phyloP scores from a whole-genome alignment of 2,797 vertebrate genomes.

The Paratrypauchen microcephalus region DNA sequence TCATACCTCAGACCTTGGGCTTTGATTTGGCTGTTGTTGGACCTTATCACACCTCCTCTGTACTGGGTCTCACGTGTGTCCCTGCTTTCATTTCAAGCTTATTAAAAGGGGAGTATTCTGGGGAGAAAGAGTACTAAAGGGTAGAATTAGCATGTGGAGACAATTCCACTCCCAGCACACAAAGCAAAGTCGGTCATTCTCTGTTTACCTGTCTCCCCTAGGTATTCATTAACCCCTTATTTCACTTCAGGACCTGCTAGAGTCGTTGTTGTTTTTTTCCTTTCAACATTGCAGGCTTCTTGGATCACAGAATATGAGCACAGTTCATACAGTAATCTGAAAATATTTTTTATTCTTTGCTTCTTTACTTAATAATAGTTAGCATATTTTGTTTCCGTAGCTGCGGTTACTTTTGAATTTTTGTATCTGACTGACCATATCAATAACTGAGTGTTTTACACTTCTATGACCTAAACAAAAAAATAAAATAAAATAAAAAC shows the following conservation, averaged over 20 bases:
- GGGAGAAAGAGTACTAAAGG: slow-evolving; percentile 71
- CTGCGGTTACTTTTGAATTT: no score
- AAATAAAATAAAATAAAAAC: no score
- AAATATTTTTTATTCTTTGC: no score
- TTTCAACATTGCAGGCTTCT: neutral
- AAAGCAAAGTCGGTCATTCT: slow-evolving; percentile 42
- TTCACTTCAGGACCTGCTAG: slow-evolving; percentile 32
- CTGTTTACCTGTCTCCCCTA: slow-evolving; percentile 63
- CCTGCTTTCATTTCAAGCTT: slow-evolving; percentile 81
- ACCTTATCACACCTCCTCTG: slow-evolving; percentile 57
- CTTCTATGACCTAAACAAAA: no score
- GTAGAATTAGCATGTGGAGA: slow-evolving; percentile 77
- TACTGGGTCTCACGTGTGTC: slow-evolving; percentile 61
- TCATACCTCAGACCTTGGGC: slow-evolving; percentile 21
- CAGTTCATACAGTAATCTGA: no score
- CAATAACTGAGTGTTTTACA: no score
- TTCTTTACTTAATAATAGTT: no score
- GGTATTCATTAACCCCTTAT: slow-evolving; percentile 61
- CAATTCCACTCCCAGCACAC: slow-evolving; percentile 63
- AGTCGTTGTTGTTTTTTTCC: neutral
- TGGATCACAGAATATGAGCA: neutral
- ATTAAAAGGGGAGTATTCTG: slow-evolving; percentile 73
- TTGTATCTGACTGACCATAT: no score
- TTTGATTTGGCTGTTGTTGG: slow-evolving; percentile 57
- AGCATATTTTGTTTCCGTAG: no score